Evolutionary conservation across 2,113 vertebrate species (phyloP).

Genomic region (Lethenteron reissneri): DNA sequence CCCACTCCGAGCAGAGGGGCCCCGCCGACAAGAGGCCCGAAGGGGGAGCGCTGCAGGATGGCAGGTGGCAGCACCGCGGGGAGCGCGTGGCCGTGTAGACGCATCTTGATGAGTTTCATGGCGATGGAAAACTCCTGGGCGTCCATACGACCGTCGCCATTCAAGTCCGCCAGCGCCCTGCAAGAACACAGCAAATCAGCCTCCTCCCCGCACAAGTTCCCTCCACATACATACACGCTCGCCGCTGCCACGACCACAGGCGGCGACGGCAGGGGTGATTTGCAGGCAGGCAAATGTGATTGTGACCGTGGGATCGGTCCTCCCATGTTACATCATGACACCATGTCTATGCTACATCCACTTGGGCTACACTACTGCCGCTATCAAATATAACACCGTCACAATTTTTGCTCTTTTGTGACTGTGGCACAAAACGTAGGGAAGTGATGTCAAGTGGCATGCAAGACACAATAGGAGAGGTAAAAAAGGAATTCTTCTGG

Average conservation of each 20-base stretch:
- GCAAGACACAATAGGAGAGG: no score
- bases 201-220: neutral
- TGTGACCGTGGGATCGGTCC: neutral
- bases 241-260: neutral
- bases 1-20: no score
- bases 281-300: neutral
- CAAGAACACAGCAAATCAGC: slow-evolving; percentile 9
- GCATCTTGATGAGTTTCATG: slow-evolving; percentile 96
- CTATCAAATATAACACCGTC: no score
- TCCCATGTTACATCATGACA: neutral
- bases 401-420: no score
- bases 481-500: no score
- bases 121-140: slow-evolving; percentile 91
- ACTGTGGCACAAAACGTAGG: no score
- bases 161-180: slow-evolving; percentile 92
- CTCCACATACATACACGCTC: neutral
- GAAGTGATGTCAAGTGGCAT: no score
- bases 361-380: no score
- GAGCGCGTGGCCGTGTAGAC: slow-evolving; percentile 76
- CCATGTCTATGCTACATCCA: no score
- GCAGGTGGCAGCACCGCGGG: slow-evolving; percentile 52
- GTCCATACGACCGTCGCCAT: slow-evolving; percentile 89
- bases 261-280: neutral
- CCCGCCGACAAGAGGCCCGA: no score
- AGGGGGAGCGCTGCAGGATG: slow-evolving; percentile 45